Conservation (phyloP, 1,140 invertebrate species). For the Rhyzopertha dominica region DNA sequence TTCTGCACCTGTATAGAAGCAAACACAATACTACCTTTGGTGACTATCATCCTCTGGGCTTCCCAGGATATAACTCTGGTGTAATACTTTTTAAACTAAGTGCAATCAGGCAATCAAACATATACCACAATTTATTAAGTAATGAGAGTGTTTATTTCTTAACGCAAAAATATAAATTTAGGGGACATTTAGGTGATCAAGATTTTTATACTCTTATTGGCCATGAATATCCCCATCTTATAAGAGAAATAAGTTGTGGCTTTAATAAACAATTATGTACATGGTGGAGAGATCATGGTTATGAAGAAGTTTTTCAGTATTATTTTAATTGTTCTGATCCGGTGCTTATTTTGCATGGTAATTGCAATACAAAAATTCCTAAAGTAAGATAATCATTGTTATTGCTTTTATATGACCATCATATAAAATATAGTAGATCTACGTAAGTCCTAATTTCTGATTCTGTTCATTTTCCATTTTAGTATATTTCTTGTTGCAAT, state of each 20-base stretch:
- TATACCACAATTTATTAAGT: conserved; percentile 54
- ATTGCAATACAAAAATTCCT: conserved; percentile 77
- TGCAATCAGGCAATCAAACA: conserved; percentile 58
- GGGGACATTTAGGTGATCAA: conserved; percentile 81
- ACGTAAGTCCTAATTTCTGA: no score
- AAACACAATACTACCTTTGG: conserved; percentile 40
- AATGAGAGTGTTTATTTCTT: conserved; percentile 54
- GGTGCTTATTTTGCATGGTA: conserved; percentile 76
- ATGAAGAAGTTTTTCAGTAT: conserved; percentile 67
- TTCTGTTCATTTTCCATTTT: no score
- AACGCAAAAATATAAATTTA: conserved; percentile 65
- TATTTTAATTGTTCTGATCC: conserved; percentile 71
- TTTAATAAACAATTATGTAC: conserved; percentile 83
- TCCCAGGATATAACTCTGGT: conserved; percentile 78
- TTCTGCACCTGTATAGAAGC: conserved; percentile 59
- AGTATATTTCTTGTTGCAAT: no score
- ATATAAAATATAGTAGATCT: no score
- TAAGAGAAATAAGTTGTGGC: conserved; percentile 71
- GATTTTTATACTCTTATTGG: conserved; percentile 78
- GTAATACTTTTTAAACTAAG: conserved; percentile 71
- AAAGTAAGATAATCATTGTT: no score
- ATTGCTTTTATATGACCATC: no score
- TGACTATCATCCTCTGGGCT: conserved; percentile 52
- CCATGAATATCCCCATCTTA: conserved; percentile 65
- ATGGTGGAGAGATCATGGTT: conserved; percentile 80